Percentiles rank a stretch among this genome's conserved stretches.
Conservation (phyloP, 1,140 invertebrate species). For the Limonius californicus region DNA sequence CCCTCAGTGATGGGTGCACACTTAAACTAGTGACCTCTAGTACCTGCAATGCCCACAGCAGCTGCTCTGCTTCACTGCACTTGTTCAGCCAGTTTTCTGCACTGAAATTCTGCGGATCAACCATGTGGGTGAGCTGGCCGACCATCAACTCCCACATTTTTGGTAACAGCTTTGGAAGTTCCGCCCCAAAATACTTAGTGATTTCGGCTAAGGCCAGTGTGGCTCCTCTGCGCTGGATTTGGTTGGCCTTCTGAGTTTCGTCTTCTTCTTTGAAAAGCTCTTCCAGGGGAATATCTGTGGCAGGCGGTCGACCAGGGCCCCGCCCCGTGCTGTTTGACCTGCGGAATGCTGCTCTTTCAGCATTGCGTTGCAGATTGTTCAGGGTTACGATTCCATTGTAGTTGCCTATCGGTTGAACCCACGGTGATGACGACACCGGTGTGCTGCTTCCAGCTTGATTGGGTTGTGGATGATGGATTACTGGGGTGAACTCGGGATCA, state of each 20-base stretch:
- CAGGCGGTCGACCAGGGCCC: slow-evolving; percentile 63
- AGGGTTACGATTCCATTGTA: slow-evolving; percentile 69
- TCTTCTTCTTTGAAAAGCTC: slow-evolving; percentile 58
- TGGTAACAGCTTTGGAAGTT: slow-evolving; percentile 69
- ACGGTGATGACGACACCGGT: neutral
- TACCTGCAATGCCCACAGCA: slow-evolving; percentile 78
- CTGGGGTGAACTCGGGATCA: slow-evolving; percentile 76
- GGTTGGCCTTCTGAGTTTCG: slow-evolving; percentile 58
- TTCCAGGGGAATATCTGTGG: slow-evolving; percentile 56
- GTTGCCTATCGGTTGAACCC: slow-evolving; percentile 43
- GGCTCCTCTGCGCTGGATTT: slow-evolving; percentile 77
- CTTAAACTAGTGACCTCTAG: slow-evolving; percentile 70
- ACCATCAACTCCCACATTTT: slow-evolving; percentile 78
- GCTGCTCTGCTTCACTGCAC: slow-evolving; percentile 59
- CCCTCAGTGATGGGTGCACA: slow-evolving; percentile 58
- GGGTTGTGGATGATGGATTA: slow-evolving; percentile 28
- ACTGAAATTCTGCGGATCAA: slow-evolving; percentile 37
- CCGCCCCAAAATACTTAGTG: slow-evolving; percentile 59
- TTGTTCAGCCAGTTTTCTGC: slow-evolving; percentile 22
- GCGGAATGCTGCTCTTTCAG: slow-evolving; percentile 55
- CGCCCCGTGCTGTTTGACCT: slow-evolving; percentile 48
- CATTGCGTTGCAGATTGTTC: slow-evolving; percentile 60
- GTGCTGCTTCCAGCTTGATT: slow-evolving; percentile 18
- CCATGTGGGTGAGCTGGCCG: slow-evolving; percentile 32
- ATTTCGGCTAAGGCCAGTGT: slow-evolving; percentile 72